Evolutionary conservation across 23 tunicate species (phyloP), one percentile per base, ranked within the genome.

Genomic region (Botrylloides violaceus): DNA sequence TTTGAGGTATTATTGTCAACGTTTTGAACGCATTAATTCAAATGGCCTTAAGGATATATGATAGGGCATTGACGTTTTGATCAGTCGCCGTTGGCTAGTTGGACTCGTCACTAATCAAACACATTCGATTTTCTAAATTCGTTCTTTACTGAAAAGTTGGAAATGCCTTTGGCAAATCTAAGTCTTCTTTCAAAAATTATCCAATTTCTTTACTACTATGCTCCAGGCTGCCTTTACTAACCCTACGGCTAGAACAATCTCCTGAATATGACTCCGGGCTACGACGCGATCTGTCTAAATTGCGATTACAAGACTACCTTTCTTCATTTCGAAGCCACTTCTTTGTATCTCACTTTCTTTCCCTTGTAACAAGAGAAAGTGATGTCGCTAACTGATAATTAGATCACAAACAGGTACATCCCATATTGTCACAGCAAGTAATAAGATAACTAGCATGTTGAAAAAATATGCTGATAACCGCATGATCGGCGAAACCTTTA

Each of bases 261-360:
- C 4, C 74, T 35, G 49, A 18, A 37, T 68, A 68, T 68, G 57
- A 68, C 74, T 68, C 37, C 74, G 47, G 74, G 74, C 74, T 68
- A 68, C 74, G 29, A 68, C 23, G 47, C 27, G 29, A 68, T n/a
- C 74, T 37, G n/a, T 68, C 74, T 68, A 68, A 68, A 68, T 68
- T 43, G 74, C 9, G 9, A 43, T 43, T 43, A 43, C 53, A 15
- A 15, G 12, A 43, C 53, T 43, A 43, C 53, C 53, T 43, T 43
- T 43, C 53, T 43, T 43, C 15, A 43, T 43, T 43, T 43, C 53
- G 15, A 7, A n/a, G 15, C 53, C 53, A 43, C 15, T 43, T 43
- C 53, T 43, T 43, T 43, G 53, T 43, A 15, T 43, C 53, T 43
- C 53, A 15, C 53, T 43, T 15, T 43, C 53, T 7, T 43, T 7